A percentile compares a stretch with the other conserved stretches of the same genome.
Conservation (phyloP, 2,888 invertebrate genomes). For the Tortricodes alternella region DNA sequence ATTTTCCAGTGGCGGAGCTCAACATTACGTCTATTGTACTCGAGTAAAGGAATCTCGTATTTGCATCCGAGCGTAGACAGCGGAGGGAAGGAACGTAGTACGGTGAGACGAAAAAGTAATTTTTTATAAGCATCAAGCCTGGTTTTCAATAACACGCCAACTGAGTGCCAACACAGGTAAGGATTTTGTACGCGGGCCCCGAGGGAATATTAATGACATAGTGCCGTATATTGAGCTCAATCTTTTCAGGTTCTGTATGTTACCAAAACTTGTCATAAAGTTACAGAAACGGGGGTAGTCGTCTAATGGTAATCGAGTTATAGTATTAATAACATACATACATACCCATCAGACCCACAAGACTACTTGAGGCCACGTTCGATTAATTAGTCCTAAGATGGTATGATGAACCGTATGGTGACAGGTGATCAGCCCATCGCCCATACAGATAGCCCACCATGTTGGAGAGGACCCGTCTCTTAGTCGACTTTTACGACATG, state of each 20-base stretch:
- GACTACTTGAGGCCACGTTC: too few species aligned
- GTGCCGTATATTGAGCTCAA: not conserved
- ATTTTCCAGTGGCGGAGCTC: conserved; percentile 65
- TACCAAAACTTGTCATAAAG: too few species aligned
- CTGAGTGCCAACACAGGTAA: conserved; percentile 45
- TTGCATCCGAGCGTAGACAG: conserved; percentile 64
- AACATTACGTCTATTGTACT: conserved; percentile 67
- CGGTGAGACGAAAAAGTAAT: conserved; percentile 64
- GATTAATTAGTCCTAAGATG: too few species aligned
- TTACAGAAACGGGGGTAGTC: too few species aligned
- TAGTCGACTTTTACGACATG: too few species aligned
- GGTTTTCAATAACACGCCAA: conserved; percentile 64
- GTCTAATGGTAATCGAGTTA: too few species aligned
- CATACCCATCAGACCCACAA: too few species aligned
- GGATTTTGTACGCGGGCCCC: conserved; percentile 18
- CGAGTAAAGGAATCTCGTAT: conserved; percentile 70
- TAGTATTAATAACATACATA: too few species aligned
- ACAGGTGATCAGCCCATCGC: too few species aligned
- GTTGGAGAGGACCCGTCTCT: too few species aligned
- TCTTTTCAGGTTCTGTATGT: not conserved
- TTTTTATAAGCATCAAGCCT: conserved; percentile 64
- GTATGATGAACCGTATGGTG: too few species aligned
- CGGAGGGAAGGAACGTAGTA: conserved; percentile 54
- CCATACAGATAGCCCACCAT: too few species aligned
- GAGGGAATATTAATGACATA: conserved; percentile 29